phyloP scores from a whole-genome alignment of 1,140 invertebrate species.

The Chironomus tepperi region DNA sequence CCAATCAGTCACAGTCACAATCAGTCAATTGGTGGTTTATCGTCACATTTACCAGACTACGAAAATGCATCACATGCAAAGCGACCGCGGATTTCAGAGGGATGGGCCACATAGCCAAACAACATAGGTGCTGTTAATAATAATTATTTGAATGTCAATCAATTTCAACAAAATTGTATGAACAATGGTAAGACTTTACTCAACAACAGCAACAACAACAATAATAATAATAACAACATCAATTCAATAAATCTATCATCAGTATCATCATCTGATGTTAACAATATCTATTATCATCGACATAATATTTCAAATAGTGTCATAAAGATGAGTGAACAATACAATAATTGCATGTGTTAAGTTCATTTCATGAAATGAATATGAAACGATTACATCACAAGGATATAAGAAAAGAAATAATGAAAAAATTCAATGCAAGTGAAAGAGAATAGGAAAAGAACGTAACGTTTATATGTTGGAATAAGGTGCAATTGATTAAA shows the following conservation, averaged over 20 bases:
- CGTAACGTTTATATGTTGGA: too few relatives aligned
- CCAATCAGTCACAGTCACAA: slow-evolving; percentile 50
- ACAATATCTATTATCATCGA: slow-evolving; percentile 22
- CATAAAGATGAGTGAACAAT: slow-evolving; percentile 22
- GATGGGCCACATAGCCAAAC: slow-evolving; percentile 70
- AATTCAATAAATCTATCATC: slow-evolving; percentile 8
- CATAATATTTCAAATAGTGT: slow-evolving; percentile 14
- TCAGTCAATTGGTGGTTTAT: slow-evolving; percentile 31
- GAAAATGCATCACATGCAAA: slow-evolving; percentile 59
- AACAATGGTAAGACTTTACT: slow-evolving; percentile 28
- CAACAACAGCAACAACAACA: slow-evolving; percentile 29
- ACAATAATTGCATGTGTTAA: slow-evolving; percentile 21
- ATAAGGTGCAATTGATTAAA: not conserved
- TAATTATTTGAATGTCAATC: slow-evolving; percentile 20
- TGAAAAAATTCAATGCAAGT: not conserved
- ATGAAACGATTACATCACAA: not conserved
- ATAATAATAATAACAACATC: slow-evolving; percentile 22
- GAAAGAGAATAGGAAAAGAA: too few relatives aligned
- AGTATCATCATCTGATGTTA: slow-evolving; percentile 4
- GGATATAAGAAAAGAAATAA: not conserved
- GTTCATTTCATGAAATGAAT: not conserved
- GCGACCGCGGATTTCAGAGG: slow-evolving; percentile 68
- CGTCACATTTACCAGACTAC: slow-evolving; percentile 56
- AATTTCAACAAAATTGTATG: slow-evolving; percentile 18
- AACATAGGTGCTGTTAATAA: not conserved